These are phyloP conservation scores for Holacanthus passer DNA, from an alignment of 2,113 vertebrate genomes.

Conservation along the genomic window DNA sequence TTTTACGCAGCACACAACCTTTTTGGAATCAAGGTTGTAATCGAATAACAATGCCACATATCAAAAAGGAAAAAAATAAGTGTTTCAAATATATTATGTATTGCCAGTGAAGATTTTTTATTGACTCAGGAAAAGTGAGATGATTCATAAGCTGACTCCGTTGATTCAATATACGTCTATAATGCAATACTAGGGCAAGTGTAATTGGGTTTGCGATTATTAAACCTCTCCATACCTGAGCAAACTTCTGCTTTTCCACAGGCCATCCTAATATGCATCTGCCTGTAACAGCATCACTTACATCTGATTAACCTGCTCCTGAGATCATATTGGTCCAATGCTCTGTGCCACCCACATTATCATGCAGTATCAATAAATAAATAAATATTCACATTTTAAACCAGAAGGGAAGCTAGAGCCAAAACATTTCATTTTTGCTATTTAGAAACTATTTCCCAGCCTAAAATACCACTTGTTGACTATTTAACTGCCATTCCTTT, in stretches of 20 bases:
- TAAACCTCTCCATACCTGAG: conserved; percentile 76
- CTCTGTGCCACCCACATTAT: conserved; percentile 14
- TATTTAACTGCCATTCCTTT: background rate
- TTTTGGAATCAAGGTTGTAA: too few relatives aligned
- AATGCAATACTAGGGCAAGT: conserved; percentile 72
- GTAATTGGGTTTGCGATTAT: conserved; percentile 76
- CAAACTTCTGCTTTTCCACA: conserved; percentile 58
- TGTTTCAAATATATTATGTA: conserved; percentile 49
- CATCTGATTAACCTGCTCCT: conserved; percentile 64
- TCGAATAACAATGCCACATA: conserved; percentile 4
- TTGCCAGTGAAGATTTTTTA: conserved; percentile 52
- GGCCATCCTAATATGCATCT: conserved; percentile 57
- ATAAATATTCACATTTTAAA: background rate
- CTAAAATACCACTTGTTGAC: background rate
- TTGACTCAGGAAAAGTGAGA: conserved; percentile 70
- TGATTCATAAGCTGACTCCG: conserved; percentile 69
- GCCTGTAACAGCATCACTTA: conserved; percentile 54
- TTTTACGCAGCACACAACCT: too few relatives aligned
- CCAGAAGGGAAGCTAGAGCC: background rate
- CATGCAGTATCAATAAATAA: background rate
- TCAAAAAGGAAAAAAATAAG: background rate
- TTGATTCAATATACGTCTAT: conserved; percentile 74
- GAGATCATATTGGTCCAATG: conserved; percentile 33
- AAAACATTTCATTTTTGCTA: background rate
- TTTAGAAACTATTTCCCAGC: background rate